phyloP scores from a whole-genome alignment of 2,888 invertebrate genomes.

The Lasioglossum pauxillum region DNA sequence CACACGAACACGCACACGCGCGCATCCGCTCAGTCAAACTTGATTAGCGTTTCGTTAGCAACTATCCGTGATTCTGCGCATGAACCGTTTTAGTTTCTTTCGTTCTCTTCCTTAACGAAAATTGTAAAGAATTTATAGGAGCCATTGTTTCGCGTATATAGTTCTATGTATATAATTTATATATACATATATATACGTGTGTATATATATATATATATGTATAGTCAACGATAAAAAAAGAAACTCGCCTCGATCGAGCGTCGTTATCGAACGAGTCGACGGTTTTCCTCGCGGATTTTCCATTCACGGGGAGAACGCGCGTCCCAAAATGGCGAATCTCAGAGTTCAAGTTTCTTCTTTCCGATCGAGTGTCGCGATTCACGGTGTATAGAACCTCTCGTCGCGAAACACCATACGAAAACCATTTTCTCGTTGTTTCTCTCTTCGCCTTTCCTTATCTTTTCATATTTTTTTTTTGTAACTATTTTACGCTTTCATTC shows the following conservation, averaged over 20 bases:
- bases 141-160: conserved; percentile 58
- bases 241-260: conserved; percentile 44
- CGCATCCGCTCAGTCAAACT: neutral
- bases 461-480: neutral
- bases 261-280: conserved; percentile 30
- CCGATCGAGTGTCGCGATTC: conserved; percentile 11
- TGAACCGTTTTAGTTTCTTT: conserved; percentile 31
- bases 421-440: conserved; percentile 29
- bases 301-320: neutral
- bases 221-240: conserved; percentile 63
- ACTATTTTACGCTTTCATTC: neutral
- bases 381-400: conserved; percentile 14
- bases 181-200: conserved; percentile 26
- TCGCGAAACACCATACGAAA: conserved; percentile 35
- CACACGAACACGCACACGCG: neutral
- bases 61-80: conserved; percentile 36
- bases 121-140: conserved; percentile 63
- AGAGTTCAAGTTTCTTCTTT: neutral
- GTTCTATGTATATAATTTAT: conserved; percentile 24
- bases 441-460: neutral
- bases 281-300: neutral
- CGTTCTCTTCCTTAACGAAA: conserved; percentile 26
- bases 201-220: conserved; percentile 46
- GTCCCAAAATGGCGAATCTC: conserved; percentile 1
- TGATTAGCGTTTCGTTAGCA: conserved; percentile 27